Percentiles rank a stretch among this genome's conserved stretches.
phyloP scores from a whole-genome alignment of 2,113 vertebrate species.

The Plecturocebus donacophilus region DNA sequence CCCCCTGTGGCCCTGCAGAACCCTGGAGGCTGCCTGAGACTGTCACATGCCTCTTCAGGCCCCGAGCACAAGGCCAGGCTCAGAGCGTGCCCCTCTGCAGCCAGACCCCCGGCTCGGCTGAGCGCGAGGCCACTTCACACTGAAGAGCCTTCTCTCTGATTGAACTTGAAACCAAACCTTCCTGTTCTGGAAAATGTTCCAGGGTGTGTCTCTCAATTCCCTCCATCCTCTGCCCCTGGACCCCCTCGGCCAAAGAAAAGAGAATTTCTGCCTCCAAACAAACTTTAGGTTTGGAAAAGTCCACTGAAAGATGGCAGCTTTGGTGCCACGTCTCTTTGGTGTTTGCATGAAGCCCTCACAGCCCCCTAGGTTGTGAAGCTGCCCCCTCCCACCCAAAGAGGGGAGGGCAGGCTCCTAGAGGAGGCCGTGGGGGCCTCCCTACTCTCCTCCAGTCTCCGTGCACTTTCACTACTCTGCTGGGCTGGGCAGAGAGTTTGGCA shows the following conservation, averaged over 20 bases:
- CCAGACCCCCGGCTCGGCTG: fast-evolving
- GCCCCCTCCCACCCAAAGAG: fast-evolving
- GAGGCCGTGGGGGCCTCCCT: not conserved
- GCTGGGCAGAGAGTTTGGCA: not conserved
- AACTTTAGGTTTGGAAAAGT: not conserved
- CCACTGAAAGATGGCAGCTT: not conserved
- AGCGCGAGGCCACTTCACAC: not conserved
- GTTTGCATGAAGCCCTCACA: not conserved
- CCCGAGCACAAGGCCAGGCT: fast-evolving
- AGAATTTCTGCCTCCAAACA: not conserved
- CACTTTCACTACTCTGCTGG: fast-evolving
- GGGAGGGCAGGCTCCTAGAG: not conserved
- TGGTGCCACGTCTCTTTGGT: not conserved
- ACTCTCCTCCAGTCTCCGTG: fast-evolving
- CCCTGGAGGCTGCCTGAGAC: not conserved
- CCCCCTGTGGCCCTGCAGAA: not conserved
- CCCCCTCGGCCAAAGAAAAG: not conserved
- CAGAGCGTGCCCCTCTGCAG: fast-evolving
- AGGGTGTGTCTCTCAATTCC: not conserved
- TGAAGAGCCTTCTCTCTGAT: conserved; percentile 42
- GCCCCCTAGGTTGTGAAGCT: too few species aligned
- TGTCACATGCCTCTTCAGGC: not conserved
- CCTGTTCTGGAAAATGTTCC: not conserved
- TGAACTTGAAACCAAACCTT: not conserved
- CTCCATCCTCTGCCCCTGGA: not conserved